Evolutionary conservation across 2,797 vertebrate species (phyloP).

Genomic region (Botia almorhae): DNA sequence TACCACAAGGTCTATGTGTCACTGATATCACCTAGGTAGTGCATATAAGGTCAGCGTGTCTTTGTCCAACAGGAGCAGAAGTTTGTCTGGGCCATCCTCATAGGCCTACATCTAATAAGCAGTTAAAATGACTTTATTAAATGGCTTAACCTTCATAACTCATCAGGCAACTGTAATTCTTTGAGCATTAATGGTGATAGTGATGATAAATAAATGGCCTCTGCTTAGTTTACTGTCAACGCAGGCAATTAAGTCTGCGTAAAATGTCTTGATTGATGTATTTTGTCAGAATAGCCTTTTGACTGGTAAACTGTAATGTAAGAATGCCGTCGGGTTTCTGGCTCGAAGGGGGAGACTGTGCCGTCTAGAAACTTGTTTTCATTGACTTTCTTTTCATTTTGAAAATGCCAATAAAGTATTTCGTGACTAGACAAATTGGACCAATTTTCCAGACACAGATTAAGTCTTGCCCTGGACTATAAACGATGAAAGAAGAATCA

Average conservation of each 20-base stretch:
- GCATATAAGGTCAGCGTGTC: constrained; percentile 2
- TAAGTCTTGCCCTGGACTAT: not conserved
- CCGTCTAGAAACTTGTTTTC: no score
- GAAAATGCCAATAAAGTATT: constrained; percentile 25
- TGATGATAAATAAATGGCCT: constrained; percentile 47
- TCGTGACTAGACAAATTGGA: constrained; percentile 7
- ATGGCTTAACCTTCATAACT: constrained; percentile 32
- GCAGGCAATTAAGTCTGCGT: constrained; percentile 42
- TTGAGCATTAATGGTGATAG: constrained; percentile 25
- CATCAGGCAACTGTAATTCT: constrained; percentile 20
- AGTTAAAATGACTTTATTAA: constrained; percentile 27
- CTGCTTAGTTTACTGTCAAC: constrained; percentile 39
- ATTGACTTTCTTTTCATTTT: no score
- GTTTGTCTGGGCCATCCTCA: not conserved
- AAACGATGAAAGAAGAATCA: constrained; percentile 28
- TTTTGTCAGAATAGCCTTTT: constrained; percentile 27
- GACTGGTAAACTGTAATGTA: constrained; percentile 26
- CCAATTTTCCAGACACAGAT: constrained; percentile 38
- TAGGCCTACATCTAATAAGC: not conserved
- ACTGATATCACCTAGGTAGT: constrained; percentile 22
- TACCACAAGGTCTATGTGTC: not conserved
- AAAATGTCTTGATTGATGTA: constrained; percentile 51
- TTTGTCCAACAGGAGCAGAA: constrained; percentile 12
- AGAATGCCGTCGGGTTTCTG: constrained; percentile 2
- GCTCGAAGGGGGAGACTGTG: no score